phyloP scores from a whole-genome alignment of 2,888 invertebrate genomes.

The Gnatocerus cornutus region DNA sequence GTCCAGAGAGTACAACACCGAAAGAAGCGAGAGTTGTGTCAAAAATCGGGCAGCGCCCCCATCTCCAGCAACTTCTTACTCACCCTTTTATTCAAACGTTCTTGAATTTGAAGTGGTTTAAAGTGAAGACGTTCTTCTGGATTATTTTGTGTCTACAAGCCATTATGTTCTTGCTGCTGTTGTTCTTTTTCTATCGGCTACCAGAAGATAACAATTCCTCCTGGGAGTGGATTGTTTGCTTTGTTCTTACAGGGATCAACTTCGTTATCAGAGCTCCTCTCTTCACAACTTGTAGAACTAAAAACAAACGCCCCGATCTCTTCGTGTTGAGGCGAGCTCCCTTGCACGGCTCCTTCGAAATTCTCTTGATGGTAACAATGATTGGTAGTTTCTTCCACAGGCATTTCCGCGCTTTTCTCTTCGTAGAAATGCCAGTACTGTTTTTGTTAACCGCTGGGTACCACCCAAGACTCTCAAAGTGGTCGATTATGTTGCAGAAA shows the following conservation, averaged over 20 bases:
- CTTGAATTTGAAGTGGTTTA: slow-evolving; percentile 42
- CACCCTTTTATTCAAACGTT: slow-evolving; percentile 42
- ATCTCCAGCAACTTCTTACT: slow-evolving; percentile 32
- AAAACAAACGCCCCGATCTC: background rate
- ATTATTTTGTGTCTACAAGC: slow-evolving; percentile 9
- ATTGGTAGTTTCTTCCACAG: slow-evolving; percentile 18
- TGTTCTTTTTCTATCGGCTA: slow-evolving; percentile 21
- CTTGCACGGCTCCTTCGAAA: slow-evolving; percentile 21
- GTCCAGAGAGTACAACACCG: background rate
- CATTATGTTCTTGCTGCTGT: slow-evolving; percentile 7
- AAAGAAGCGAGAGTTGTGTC: slow-evolving; percentile 32
- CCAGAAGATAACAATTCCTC: background rate
- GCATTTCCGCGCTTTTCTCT: slow-evolving; percentile 41
- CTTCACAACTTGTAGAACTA: slow-evolving; percentile 4
- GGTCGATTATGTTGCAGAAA: slow-evolving; percentile 45
- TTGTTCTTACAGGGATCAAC: slow-evolving; percentile 6
- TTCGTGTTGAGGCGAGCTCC: background rate
- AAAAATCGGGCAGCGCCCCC: slow-evolving; percentile 22
- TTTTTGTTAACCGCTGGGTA: slow-evolving; percentile 40
- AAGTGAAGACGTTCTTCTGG: slow-evolving; percentile 22
- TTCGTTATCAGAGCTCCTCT: slow-evolving; percentile 22
- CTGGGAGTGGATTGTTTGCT: background rate
- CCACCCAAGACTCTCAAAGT: slow-evolving; percentile 46
- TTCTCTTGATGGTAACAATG: slow-evolving; percentile 15
- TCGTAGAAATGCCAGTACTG: slow-evolving; percentile 31